Evolutionary conservation across 2,888 invertebrate genomes (phyloP), one percentile per base, ranked within the genome.

Genomic region (Anodontia alba): DNA sequence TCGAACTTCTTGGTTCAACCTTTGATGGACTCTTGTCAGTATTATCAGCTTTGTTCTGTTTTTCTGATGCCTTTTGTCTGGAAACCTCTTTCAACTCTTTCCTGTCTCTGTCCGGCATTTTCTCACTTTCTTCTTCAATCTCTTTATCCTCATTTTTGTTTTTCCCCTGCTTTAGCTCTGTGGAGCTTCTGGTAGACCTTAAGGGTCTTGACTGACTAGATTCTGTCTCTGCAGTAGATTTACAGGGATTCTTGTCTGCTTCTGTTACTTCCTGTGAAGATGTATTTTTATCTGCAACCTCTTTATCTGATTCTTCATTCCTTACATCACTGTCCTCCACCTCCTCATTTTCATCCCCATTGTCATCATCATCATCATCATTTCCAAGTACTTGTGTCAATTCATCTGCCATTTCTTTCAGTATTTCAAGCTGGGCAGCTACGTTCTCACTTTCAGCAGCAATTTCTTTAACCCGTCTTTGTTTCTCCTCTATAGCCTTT

Each of bases 381-480:
- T 67, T 26, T 26, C 76, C 70, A 26, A 31, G n/a, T 2, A 57
- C 57, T 42, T 83, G 80, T 77, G 76, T 75, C 17, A 83, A 77
- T 36, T 84, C 86, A 76, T 86, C 86, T 51, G 80, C 86, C 74
- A 86, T 74, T 77, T 85, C 86, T 43, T 87, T 78, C 42, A 87
- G 54, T 2, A 87, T 57, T 73, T 88, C 87, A 26, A 84, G 49
- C 73, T 89, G 82, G 75, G 84, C 84, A 23, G 80, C 86, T 38
- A 82, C 79, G 54, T 83, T 83, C 76, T 83, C 83, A 78, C 74
- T 81, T 67, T 82, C 78, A 43, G 78, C 81, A 43, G 67, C 57
- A 29, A 54, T 68, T 29, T 78, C 42, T n/a, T 73, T 51, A 15
- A 42, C 74, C 36, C 66, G 67, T 67, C 70, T 71, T 42, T 67